phyloP scores from a whole-genome alignment of 2,888 invertebrate genomes.

The Cantharis rufa region DNA sequence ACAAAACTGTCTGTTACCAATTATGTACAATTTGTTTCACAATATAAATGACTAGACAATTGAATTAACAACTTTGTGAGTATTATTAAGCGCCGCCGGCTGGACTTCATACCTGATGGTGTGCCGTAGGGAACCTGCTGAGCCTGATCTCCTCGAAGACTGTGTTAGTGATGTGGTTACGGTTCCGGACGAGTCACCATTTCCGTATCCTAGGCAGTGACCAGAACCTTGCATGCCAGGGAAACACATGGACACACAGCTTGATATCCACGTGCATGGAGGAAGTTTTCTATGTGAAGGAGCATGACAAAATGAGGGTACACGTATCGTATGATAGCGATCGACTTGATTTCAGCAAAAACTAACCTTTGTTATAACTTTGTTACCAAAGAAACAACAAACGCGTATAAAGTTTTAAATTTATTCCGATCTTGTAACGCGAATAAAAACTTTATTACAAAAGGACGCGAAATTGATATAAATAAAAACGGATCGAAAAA shows the following conservation, averaged over 20 bases:
- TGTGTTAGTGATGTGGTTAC: constrained; percentile 52
- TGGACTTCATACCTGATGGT: constrained; percentile 48
- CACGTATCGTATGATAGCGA: background rate
- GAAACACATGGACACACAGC: constrained; percentile 53
- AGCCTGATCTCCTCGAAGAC: constrained; percentile 50
- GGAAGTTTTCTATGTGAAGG: constrained; percentile 62
- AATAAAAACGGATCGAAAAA: background rate
- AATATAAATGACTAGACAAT: constrained; percentile 46
- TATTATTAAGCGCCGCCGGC: constrained; percentile 45
- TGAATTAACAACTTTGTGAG: constrained; percentile 52
- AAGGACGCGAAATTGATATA: background rate
- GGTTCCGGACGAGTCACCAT: constrained; percentile 45
- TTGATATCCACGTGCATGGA: constrained; percentile 73
- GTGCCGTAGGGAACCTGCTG: constrained; percentile 50
- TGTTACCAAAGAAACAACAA: background rate
- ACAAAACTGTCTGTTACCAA: background rate
- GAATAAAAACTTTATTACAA: background rate
- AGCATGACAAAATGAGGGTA: constrained; percentile 23
- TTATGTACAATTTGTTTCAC: constrained; percentile 13
- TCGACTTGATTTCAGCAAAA: background rate
- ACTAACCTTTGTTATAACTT: background rate
- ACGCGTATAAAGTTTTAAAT: background rate
- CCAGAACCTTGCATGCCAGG: constrained; percentile 45
- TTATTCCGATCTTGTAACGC: background rate
- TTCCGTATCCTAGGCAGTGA: constrained; percentile 48